These are phyloP conservation scores for Sepiola atlantica DNA, from an alignment of 2,888 invertebrate genomes.

Conservation along the genomic window DNA sequence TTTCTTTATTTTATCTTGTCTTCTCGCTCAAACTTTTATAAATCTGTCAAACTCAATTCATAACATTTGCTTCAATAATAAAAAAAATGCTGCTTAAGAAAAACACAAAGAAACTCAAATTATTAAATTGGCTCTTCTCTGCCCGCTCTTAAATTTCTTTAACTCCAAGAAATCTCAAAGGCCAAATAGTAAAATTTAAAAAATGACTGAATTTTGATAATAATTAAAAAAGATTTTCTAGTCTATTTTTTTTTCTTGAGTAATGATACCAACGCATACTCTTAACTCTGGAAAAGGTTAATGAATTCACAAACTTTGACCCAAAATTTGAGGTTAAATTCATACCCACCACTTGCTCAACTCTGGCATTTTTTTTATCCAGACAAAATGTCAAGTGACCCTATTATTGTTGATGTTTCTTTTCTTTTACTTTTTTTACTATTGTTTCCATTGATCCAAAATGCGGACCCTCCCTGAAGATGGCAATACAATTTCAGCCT, in stretches of 20 bases:
- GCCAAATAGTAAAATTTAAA: neutral
- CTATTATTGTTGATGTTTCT: too few relatives aligned
- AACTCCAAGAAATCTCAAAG: neutral
- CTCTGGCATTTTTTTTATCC: neutral
- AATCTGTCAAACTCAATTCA: neutral
- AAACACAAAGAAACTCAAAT: neutral
- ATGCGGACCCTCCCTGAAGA: too few relatives aligned
- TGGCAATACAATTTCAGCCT: too few relatives aligned
- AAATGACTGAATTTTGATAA: neutral
- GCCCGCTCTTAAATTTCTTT: neutral
- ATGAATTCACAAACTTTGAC: neutral
- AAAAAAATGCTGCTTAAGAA: neutral
- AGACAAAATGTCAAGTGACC: neutral
- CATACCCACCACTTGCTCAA: neutral
- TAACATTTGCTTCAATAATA: neutral
- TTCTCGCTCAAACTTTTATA: neutral
- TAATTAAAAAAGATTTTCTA: neutral
- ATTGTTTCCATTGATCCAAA: neutral
- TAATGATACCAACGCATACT: neutral
- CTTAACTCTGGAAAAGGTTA: neutral
- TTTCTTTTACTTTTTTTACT: neutral
- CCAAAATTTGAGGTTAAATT: neutral
- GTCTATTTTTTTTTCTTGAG: neutral
- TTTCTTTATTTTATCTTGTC: neutral
- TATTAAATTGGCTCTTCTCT: neutral